Base-by-base conservation (phyloP, 2,797 vertebrate species). In the Loriculus beryllinus region DNA sequence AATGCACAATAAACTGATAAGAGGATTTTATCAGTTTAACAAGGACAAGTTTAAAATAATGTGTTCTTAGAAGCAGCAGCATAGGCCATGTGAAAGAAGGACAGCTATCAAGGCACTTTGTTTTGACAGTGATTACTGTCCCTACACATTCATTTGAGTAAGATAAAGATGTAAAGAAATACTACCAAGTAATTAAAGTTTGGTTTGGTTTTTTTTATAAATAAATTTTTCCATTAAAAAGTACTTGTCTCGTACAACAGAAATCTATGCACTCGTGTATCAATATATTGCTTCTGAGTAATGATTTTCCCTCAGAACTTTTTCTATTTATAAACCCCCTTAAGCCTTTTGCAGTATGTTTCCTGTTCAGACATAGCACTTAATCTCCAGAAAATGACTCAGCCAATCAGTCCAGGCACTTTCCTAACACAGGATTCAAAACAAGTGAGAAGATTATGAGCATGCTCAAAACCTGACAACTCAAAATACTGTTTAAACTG, bases 261-360 rank as follows among this genome's bases (percentile, higher is more conserved):
- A 81, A 2, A 18, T 80, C 60, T 79, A 19, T 68, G 81, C 82
- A 92, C 82, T 76, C 82, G 15, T 86, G 48, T 92, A 94, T 85
- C 86, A 94, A 79, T 19, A 4, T 10, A 43, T 80, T 91, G 75
- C 85, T 94, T 85, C 65, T 69, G 89, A 80, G 88, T n/a, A 80
- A 91, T 9, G 37, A 54, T 69, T 78, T 86, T 95, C 95, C 69
- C 95, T 93, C 84, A 96, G 93, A 97, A 96, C 68, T 59, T 72
- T 82, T 90, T 90, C 96, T 98, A 97, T 98, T 98, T 98, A 97
- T 97, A 98, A 84, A 78, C n/a, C 63, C 75, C 56, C 84, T 75
- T 91, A 97, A 98, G 91, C 59, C 92, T 92, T 97, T 97, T 97
- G 82, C 96, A 97, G 92, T 92, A 91, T 96, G 94, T 97, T 98